Evolutionary conservation across 2,888 invertebrate species (phyloP), one percentile per base, ranked within the genome.

Genomic region (Melieria omissa): DNA sequence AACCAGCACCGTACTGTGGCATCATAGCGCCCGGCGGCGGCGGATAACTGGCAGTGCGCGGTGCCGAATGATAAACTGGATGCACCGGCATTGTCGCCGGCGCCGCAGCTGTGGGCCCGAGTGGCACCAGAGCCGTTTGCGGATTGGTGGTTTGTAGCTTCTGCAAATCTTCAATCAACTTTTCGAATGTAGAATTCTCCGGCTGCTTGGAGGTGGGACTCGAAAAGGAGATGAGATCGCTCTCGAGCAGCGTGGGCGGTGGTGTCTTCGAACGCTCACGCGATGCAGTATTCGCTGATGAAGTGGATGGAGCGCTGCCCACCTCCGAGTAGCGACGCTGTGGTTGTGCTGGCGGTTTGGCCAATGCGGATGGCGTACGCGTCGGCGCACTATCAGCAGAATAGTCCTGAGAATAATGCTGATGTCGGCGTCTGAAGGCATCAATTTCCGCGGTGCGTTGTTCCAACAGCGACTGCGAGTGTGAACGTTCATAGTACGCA

Each of bases 141-240:
- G 78, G 71, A 75, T 79, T 80, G 46, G 72, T 75, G 4, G 81
- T 73, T 72, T 84, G 84, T 49, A 84, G 52, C 7, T 88, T 89
- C 80, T 89, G 89, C 75, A 89, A 86, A 80, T 90, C 89, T 68
- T 89, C 89, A 73, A 91, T 90, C 78, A 91, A 88, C 75, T 91
- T 90, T 75, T 91, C 91, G 78, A 91, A 88, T 66, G 89, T 88
- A 9, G 88, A 88, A 83, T 89, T 88, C 86, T 80, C 89, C 85
- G 71, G 89, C 86, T 76, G 83, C 62, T 81, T 84, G n/a, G 80
- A 76, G 5, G 90, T 90, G 29, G 93, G 93, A 84, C 92, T 93
- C 29, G 91, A 79, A 82, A 93, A 93, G 12, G 92, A 93, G 79
- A 93, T 93, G 75, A 93, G 87, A 87, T 93, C 93, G 73, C 89